Base-by-base conservation (phyloP, 2,888 invertebrate genomes). In the Sycophila texana region DNA sequence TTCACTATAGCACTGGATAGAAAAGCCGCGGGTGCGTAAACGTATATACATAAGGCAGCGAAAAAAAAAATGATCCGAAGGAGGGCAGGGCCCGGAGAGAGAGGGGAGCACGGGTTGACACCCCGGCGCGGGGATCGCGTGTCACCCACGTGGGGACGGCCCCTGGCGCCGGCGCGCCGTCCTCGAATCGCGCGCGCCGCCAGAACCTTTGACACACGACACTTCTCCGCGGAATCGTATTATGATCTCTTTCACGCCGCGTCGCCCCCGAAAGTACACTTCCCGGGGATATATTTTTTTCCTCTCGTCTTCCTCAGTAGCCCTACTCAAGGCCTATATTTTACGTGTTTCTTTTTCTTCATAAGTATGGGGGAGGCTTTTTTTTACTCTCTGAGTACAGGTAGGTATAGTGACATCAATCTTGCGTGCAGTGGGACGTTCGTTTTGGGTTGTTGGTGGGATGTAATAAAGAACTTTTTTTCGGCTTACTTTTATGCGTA, bases 91-190 rank as follows among this genome's bases (percentile, higher is more conserved):
- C 26, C 3, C 26, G 26, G 26, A 26, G 26, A 26, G 26, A 26
- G 26, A 26, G 26, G 26, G 26, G 26, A 26, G 26, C 26, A 26
- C 26, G 26, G 82, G 83, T 83, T 86, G 84, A 87, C 87, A 86
- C 87, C 86, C 86, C 83, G 82, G 84, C 84, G 51, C 0, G 84
- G 88, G 86, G 86, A 89, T 90, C 88, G 87, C 88, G 87, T 90
- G 90, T 88, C 89, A 84, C 82, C 79, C 85, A 81, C 81, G 87
- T 83, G 85, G 77, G 79, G 60, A 12, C 70, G 47, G 68, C 49
- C 83, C 84, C 84, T 87, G 90, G 90, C 90, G 90, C 90, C 90
- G 87, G 84, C 82, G 85, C 84, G 87, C 87, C 89, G 86, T 88
- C 79, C 84, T 73, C 77, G 53, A 77, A 79, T 83, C 83, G 81